Percentiles rank a stretch among this genome's conserved stretches.
phyloP scores from a whole-genome alignment of 2,888 invertebrate genomes.

The Aproaerema taeniolella region DNA sequence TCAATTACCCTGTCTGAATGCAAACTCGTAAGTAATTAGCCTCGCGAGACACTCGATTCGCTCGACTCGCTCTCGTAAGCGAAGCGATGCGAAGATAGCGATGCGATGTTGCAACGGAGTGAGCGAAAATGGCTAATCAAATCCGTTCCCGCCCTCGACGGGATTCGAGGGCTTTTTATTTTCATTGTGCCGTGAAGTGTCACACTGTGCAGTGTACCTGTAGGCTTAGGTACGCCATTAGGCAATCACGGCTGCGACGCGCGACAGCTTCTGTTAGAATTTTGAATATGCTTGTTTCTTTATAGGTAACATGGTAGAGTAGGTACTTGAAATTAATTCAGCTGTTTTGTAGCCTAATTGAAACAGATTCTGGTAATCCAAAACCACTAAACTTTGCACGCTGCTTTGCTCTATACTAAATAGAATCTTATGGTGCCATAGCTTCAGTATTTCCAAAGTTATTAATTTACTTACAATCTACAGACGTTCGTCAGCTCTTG shows the following conservation, averaged over 20 bases:
- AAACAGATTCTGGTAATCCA: too few relatives aligned
- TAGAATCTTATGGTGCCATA: too few relatives aligned
- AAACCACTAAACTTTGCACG: too few relatives aligned
- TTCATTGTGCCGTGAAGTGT: conserved; percentile 69
- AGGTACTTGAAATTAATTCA: too few relatives aligned
- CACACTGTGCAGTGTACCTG: conserved; percentile 32
- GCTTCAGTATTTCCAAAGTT: too few relatives aligned
- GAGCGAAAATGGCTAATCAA: conserved; percentile 76
- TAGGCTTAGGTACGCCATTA: conserved; percentile 1
- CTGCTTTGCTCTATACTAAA: too few relatives aligned
- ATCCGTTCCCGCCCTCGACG: conserved; percentile 69
- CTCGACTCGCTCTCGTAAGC: conserved; percentile 62
- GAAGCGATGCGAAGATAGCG: conserved; percentile 70
- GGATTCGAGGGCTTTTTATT: conserved; percentile 67
- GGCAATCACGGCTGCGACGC: background rate
- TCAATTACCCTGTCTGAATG: conserved; percentile 71
- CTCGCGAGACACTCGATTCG: conserved; percentile 72
- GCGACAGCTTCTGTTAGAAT: background rate
- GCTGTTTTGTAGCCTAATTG: too few relatives aligned
- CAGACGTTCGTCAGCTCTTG: too few relatives aligned
- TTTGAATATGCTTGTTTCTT: too few relatives aligned
- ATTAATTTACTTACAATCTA: too few relatives aligned
- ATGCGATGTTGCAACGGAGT: conserved; percentile 50
- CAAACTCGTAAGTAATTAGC: conserved; percentile 75
- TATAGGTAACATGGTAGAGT: too few relatives aligned